Evolutionary conservation across 2,113 vertebrate genomes (phyloP).

Genomic region (Laticauda laticaudata): DNA sequence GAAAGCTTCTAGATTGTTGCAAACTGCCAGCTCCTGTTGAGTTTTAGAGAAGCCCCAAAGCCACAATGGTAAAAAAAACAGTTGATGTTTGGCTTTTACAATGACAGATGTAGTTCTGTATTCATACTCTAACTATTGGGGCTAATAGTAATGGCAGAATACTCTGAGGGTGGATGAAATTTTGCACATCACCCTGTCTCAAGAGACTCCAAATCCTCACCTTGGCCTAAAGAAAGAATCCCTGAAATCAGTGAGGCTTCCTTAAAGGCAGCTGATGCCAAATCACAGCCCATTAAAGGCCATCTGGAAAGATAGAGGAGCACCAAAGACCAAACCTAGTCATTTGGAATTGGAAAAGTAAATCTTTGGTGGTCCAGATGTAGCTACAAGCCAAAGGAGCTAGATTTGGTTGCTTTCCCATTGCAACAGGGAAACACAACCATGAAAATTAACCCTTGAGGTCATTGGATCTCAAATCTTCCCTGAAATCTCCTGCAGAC

Average conservation of each 20-base stretch:
- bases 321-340: fast-evolving
- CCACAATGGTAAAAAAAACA: too few species aligned
- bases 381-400: background rate
- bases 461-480: background rate
- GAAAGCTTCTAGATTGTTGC: too few species aligned
- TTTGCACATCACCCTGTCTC: background rate
- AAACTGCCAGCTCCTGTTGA: too few species aligned
- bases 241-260: background rate
- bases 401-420: background rate
- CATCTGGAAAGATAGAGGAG: background rate
- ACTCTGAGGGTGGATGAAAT: background rate
- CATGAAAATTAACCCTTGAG: background rate
- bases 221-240: background rate
- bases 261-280: background rate
- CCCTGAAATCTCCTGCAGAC: background rate
- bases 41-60: too few species aligned
- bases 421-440: background rate
- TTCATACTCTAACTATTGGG: background rate
- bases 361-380: background rate
- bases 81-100: background rate
- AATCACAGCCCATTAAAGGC: background rate
- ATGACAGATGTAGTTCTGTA: background rate
- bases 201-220: too few species aligned
- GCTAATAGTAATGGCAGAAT: too few species aligned
- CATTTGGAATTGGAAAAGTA: fast-evolving